phyloP scores from a whole-genome alignment of 2,113 vertebrate species.

The Coptodon rendalli region DNA sequence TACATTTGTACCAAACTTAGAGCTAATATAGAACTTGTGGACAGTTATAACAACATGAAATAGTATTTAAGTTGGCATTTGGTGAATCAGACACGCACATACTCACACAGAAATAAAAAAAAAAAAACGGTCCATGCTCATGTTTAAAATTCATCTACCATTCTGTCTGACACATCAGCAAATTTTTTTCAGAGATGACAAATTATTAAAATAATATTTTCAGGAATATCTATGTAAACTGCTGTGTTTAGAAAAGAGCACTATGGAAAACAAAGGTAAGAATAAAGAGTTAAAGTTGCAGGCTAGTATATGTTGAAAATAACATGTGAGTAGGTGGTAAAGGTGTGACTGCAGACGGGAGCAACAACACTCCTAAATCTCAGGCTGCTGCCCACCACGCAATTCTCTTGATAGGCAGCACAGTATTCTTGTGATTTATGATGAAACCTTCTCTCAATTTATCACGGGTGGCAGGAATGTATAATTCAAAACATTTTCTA shows the following conservation, averaged over 20 bases:
- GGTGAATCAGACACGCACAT: background rate
- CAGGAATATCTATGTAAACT: background rate
- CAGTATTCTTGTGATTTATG: conserved; percentile 69
- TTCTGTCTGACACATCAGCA: background rate
- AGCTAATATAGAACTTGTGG: background rate
- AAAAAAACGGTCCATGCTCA: background rate
- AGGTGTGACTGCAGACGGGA: conserved; percentile 27
- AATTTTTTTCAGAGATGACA: background rate
- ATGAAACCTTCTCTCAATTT: conserved; percentile 66
- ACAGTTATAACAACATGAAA: background rate
- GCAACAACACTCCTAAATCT: conserved; percentile 66
- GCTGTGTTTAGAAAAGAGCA: background rate
- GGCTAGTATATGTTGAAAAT: background rate
- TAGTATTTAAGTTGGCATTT: background rate
- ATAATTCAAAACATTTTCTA: conserved; percentile 70
- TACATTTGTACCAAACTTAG: fast-evolving
- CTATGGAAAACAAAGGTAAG: background rate
- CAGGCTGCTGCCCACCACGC: conserved; percentile 59
- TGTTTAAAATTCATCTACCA: background rate
- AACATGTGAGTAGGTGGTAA: background rate
- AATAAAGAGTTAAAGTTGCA: background rate
- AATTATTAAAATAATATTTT: background rate
- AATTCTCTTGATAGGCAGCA: conserved; percentile 53
- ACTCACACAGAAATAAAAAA: background rate
- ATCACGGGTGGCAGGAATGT: conserved; percentile 65